Evolutionary conservation across 2,113 vertebrate genomes (phyloP), one percentile per base, ranked within the genome.

Genomic region (Prietella phreatophila): DNA sequence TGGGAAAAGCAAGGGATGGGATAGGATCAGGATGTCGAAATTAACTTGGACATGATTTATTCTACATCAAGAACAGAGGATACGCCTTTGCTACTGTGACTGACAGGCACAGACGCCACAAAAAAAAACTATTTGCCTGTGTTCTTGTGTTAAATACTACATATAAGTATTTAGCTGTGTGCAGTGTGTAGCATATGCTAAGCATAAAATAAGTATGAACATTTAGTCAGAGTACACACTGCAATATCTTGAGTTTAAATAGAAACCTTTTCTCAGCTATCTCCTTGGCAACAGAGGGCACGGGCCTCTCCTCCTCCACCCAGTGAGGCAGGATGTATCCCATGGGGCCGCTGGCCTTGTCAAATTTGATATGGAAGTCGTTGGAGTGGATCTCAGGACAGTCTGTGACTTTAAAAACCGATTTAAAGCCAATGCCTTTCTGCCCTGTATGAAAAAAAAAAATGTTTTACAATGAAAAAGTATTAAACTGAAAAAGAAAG

Each of bases 301-400:
- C 61, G 6, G 90, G 89, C 75, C 91, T 93, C 85, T 93, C 89
- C 0, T 94, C 91, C 42, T 96, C 94, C 0, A 89, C 86, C 96
- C 96, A 96, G 92, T 96, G 95, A 39, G 96, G 95, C 60, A 96
- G 94, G 90, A 96, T 96, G 93, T 96, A 96, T 90, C 95, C 96
- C 94, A 95, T 96, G 79, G 95, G 94, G 65, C 94, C 93, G 2
- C 94, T 94, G 81, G 86, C 93, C 93, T 94, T 96, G 91, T 96
- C 93, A 7, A 96, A 96, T 88, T 53, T 76, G 85, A 96, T 76
- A 91, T 96, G 95, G 91, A 96, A 96, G 55, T 93, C 94, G 9
- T 95, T 96, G 90, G 96, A 96, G 90, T 96, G 95, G 89, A 96
- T 96, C 93, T 96, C 95, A 1, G 96, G 96, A 83, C 93, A 91